Percentiles rank a stretch among this genome's conserved stretches.
phyloP scores from a whole-genome alignment of 2,113 vertebrate genomes.

The Candoia aspera region DNA sequence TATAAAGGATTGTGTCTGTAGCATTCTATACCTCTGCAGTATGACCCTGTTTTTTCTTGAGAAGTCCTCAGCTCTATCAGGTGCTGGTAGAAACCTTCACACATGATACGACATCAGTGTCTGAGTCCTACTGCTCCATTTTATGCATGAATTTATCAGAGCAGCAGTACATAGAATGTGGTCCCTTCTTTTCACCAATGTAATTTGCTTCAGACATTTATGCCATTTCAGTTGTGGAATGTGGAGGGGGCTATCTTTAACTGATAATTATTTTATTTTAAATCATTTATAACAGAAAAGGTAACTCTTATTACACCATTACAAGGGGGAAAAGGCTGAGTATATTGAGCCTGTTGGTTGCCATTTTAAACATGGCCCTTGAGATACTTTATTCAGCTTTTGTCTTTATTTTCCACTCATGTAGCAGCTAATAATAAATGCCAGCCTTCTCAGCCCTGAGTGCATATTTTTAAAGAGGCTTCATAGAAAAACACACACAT shows the following conservation, averaged over 20 bases:
- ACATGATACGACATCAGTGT: neutral
- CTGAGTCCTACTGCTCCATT: neutral
- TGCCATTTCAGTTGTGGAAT: constrained; percentile 1
- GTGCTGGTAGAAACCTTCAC: neutral
- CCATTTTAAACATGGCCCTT: constrained; percentile 5
- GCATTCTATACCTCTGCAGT: neutral
- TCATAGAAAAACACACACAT: constrained; percentile 23
- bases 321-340: constrained; percentile 7
- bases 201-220: constrained; percentile 7
- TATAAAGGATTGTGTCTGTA: neutral
- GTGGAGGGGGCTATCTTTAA: neutral
- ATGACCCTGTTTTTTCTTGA: neutral
- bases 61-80: neutral
- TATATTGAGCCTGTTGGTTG: neutral
- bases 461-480: constrained; percentile 25
- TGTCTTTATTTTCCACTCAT: constrained; percentile 2
- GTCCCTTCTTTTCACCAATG: neutral
- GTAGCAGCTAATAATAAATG: constrained; percentile 39
- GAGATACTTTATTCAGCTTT: constrained; percentile 20
- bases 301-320: constrained; percentile 33
- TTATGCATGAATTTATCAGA: neutral
- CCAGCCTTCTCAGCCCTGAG: constrained; percentile 26
- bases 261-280: neutral
- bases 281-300: constrained; percentile 1
- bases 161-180: constrained; percentile 1